Base-by-base conservation (phyloP, 2,888 invertebrate genomes). In the Halictus quadricinctus region DNA sequence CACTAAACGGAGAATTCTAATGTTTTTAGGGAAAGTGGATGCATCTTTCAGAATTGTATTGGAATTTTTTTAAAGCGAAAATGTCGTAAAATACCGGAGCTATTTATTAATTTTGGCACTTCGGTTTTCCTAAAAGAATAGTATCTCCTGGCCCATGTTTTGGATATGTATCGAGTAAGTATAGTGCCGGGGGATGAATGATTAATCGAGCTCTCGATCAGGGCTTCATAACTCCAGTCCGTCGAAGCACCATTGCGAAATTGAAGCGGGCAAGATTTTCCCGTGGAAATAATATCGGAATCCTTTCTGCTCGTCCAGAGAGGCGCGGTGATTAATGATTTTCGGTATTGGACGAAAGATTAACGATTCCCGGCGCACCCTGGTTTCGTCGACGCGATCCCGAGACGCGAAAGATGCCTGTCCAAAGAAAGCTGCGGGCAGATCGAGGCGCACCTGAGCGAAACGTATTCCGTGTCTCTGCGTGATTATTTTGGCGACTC, bases 401-500 rank as follows among this genome's bases (percentile, higher is more conserved):
- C 25, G 25, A 13, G 60, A 60, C 36, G 66, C 18, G 18, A 21
- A 2, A 29, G 15, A 15, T 18, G 60, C 29, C 29, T 29, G 64
- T 29, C 29, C 25, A 15, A 64, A 29, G 64, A 64, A 64, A 72
- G 29, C 66, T 69, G 66, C 66, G 41, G 41, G 10, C n/a, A 54
- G 21, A n/a, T 21, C 73, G 73, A 58, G 48, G 66, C 69, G 50
- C 81, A 84, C 83, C 83, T 83, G 78, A 58, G 66, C 70, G 70
- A 48, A 75, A 83, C 75, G 79, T 76, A 78, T 54, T 84, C 60
- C 43, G 77, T 83, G 72, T 74, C 74, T 72, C 74, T 72, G 64
- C 75, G 48, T 79, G 80, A 74, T 80, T 84, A 75, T 84, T 87
- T 82, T 88, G 88, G 88, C 81, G 13, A 12, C 10, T 4, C 64